Base-by-base conservation (phyloP, 2,113 vertebrate species). In the Leptobrachium ailaonicum region DNA sequence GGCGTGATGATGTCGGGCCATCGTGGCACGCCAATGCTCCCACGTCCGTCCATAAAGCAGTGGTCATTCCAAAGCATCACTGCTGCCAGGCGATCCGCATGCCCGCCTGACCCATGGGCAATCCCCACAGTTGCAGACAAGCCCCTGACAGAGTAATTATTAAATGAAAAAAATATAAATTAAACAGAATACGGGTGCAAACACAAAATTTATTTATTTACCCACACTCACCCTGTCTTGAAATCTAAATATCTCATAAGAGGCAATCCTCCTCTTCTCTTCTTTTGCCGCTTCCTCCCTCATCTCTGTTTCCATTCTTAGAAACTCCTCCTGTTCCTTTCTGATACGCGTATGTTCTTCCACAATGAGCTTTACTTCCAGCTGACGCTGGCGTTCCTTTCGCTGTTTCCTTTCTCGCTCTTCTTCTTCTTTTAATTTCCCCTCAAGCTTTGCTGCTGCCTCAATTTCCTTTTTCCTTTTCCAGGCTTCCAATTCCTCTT, bases 201-300 rank as follows among this genome's bases (percentile, higher is more conserved):
- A 32, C 20, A 32, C 20, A 32, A 32, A 32, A 32, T 32, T 32
- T 32, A 32, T 32, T 32, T 32, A 32, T 32, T 32, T 32, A 32
- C 20, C 20, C 20, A 20, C 62, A 92, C 88, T 50, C 76, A 98
- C 96, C 88, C 86, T 89, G 73, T 96, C 87, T 84, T 92, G 94
- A 85, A 96, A 96, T 71, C 81, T 91, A 45, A 85, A 89, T 66
- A 95, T 95, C 86, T 87, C 87, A 77, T 88, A 88, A 64, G 87
- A 76, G 50, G 90, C 88, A 45, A 60, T 86, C 85, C 83, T 94
- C 83, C 87, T 93, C 76, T 80, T 94, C 85, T 92, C 86, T 47
- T 94, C 91, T 76, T 84, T 88, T 85, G 95, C 91, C 69, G 76
- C 66, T 79, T 88, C 87, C 66, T 92, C 88, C 74, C 50, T 88